phyloP scores from a whole-genome alignment of 2,797 vertebrate species.

The Rachycentron canadum region DNA sequence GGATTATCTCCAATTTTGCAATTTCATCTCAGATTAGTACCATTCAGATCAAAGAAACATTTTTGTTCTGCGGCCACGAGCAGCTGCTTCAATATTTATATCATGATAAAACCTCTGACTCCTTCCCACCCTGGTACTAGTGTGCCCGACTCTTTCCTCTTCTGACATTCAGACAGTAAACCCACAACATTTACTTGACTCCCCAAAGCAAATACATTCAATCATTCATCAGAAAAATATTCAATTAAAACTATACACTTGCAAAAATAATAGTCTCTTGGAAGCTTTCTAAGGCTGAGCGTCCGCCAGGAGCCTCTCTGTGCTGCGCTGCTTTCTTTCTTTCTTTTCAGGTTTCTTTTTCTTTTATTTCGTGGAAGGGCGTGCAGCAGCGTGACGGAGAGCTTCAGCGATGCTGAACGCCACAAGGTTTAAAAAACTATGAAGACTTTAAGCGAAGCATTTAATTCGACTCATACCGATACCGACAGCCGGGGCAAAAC shows the following conservation, averaged over 20 bases:
- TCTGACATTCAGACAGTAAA: conserved; percentile 66
- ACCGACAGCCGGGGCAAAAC: conserved; percentile 17
- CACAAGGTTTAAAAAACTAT: conserved; percentile 41
- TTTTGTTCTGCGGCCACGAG: neutral
- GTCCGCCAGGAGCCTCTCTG: conserved; percentile 41
- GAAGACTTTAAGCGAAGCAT: conserved; percentile 46
- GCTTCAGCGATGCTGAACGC: conserved; percentile 35
- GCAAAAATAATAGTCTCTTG: conserved; percentile 76
- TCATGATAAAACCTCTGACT: neutral
- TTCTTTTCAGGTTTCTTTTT: neutral
- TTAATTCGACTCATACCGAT: conserved; percentile 5
- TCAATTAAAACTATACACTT: conserved; percentile 63
- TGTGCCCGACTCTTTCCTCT: conserved; percentile 39
- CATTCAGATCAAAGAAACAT: neutral
- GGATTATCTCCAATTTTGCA: neutral
- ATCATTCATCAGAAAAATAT: conserved; percentile 70
- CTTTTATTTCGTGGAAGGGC: conserved; percentile 7
- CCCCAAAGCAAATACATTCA: conserved; percentile 74
- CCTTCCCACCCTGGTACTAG: neutral
- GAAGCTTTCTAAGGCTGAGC: conserved; percentile 66
- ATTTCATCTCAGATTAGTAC: neutral
- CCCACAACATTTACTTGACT: conserved; percentile 17
- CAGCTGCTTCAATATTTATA: neutral
- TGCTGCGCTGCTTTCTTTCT: conserved; percentile 2
- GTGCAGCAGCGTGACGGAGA: conserved; percentile 27